A percentile compares a stretch with the other conserved stretches of the same genome.
phyloP scores from a whole-genome alignment of 2,797 vertebrate genomes.

The Loriculus beryllinus region DNA sequence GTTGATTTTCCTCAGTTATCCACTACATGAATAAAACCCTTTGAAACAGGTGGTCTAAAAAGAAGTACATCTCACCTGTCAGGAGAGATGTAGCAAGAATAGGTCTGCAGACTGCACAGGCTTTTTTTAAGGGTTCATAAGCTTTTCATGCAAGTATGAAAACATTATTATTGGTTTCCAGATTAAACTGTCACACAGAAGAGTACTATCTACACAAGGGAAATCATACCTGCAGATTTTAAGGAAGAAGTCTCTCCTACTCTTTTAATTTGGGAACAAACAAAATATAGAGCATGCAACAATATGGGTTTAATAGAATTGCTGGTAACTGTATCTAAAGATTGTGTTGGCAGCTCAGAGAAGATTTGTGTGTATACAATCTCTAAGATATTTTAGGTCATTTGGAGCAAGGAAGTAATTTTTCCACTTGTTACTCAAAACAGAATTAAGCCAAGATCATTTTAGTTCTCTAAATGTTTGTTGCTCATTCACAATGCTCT shows the following conservation, averaged over 20 bases:
- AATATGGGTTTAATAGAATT: neutral
- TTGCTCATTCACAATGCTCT: neutral
- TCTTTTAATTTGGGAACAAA: neutral
- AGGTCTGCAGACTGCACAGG: neutral
- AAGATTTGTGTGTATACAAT: neutral
- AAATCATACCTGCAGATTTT: neutral
- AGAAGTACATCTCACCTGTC: neutral
- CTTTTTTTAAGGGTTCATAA: neutral
- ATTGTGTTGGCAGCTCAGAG: neutral
- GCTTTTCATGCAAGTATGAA: neutral
- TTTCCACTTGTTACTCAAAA: neutral
- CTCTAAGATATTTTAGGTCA: neutral
- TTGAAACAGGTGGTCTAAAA: constrained; percentile 26
- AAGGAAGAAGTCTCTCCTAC: neutral
- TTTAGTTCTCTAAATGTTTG: neutral
- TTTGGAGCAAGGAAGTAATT: neutral
- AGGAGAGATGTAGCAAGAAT: neutral
- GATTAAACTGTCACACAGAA: neutral
- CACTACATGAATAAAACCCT: neutral
- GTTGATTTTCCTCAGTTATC: neutral
- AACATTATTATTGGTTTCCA: neutral
- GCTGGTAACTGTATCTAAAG: neutral
- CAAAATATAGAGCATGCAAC: neutral
- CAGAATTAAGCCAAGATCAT: neutral
- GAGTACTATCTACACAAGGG: neutral